These are phyloP conservation scores for Helleia helle DNA, from an alignment of 2,888 invertebrate genomes.

Conservation along the genomic window DNA sequence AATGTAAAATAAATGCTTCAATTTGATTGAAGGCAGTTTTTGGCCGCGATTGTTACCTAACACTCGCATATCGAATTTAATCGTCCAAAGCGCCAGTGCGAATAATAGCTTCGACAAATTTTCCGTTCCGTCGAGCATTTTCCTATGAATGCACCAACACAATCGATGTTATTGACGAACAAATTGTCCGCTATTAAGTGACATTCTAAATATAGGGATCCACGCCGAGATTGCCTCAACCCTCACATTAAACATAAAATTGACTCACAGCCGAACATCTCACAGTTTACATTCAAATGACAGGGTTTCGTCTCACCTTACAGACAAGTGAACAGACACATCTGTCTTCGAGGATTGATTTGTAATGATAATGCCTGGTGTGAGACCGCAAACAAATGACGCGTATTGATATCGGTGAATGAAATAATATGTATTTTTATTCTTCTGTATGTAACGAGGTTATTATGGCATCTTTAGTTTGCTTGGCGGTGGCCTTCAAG, in stretches of 20 bases:
- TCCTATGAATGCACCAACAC: conserved; percentile 66
- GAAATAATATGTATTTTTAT: not conserved
- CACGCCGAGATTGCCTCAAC: conserved; percentile 43
- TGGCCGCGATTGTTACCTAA: conserved; percentile 27
- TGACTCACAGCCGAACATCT: conserved; percentile 19
- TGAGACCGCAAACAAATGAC: conserved; percentile 41
- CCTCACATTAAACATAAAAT: conserved; percentile 31
- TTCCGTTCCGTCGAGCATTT: conserved; percentile 67
- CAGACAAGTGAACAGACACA: conserved; percentile 49
- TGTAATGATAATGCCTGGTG: conserved; percentile 48
- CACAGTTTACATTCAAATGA: conserved; percentile 15
- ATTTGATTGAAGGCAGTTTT: conserved; percentile 23
- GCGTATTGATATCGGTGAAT: conserved; percentile 15
- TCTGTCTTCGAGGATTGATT: conserved; percentile 51
- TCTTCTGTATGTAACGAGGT: conserved; percentile 30
- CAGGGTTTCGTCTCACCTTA: conserved; percentile 7
- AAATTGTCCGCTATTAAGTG: conserved; percentile 69
- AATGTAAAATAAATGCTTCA: conserved; percentile 4
- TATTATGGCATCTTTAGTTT: no score
- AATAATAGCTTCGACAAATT: conserved; percentile 67
- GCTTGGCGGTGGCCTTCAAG: no score
- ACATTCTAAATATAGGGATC: conserved; percentile 67
- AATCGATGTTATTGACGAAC: conserved; percentile 62
- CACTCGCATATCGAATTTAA: conserved; percentile 54
- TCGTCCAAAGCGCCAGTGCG: conserved; percentile 61